Evolutionary conservation across 1,140 invertebrate genomes (phyloP).

Genomic region (Papilio glaucus): DNA sequence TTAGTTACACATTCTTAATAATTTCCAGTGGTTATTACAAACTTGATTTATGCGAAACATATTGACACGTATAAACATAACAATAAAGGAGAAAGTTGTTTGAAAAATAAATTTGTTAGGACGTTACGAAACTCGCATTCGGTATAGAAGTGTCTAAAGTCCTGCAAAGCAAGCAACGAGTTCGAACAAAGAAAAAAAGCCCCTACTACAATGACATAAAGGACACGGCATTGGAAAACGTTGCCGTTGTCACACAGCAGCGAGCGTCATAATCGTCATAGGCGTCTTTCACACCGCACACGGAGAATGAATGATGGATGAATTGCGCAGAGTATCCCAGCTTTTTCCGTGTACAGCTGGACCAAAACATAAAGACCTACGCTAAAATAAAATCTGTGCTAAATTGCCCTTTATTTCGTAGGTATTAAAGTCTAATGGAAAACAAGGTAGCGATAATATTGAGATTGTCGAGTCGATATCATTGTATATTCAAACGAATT

Average conservation of each 20-base stretch:
- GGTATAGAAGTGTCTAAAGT: constrained; percentile 60
- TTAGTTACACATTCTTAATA: constrained; percentile 55
- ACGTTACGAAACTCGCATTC: constrained; percentile 35
- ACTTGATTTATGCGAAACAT: constrained; percentile 2
- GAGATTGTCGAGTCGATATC: constrained; percentile 57
- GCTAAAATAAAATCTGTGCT: background rate
- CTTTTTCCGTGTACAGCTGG: constrained; percentile 61
- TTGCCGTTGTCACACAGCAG: constrained; percentile 56
- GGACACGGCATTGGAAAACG: constrained; percentile 44
- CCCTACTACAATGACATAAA: constrained; percentile 57
- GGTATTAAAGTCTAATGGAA: constrained; percentile 22
- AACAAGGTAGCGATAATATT: constrained; percentile 11
- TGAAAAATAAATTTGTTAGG: constrained; percentile 16
- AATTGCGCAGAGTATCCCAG: constrained; percentile 68
- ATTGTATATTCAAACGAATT: constrained; percentile 68
- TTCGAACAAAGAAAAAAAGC: constrained; percentile 54
- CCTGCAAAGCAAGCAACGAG: constrained; percentile 49
- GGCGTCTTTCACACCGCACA: constrained; percentile 74
- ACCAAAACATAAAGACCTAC: constrained; percentile 45
- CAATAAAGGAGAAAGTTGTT: constrained; percentile 32
- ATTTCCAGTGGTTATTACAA: constrained; percentile 35
- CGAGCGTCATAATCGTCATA: constrained; percentile 74
- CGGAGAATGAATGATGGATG: constrained; percentile 78
- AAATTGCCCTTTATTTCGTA: constrained; percentile 46
- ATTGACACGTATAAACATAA: constrained; percentile 29